Base-by-base conservation (phyloP, 2,113 vertebrate genomes). In the Entosphenus tridentatus region DNA sequence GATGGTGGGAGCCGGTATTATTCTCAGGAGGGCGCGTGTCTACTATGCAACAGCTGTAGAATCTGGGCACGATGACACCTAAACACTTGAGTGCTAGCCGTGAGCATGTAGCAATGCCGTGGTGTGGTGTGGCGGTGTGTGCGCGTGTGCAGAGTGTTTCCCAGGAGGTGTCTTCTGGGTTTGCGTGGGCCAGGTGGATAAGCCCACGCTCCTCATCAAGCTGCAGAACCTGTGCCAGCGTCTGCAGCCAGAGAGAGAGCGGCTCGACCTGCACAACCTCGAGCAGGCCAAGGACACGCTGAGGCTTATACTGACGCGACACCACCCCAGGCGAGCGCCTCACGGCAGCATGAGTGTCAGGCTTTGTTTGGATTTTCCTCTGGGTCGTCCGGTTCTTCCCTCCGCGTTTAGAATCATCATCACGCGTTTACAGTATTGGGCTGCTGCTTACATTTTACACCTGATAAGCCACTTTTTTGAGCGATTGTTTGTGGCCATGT, bases 261-360 rank as follows among this genome's bases (percentile, higher is more conserved):
- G 39, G 39, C 39, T 39, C 39, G 39, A 39, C 39, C 39, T 39
- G 39, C 39, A 39, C 39, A 39, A 39, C 39, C 39, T 89, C 56
- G 91, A 96, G 68, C 90, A 95, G 73, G 89, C 89, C 74, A 93
- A 87, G 77, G 93, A 98, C 72, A 84, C 88, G 21, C 82, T 98
- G 57, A 86, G 89, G 68, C 78, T 86, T 73, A 80, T 98, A 69
- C 84, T 90, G 78, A 76, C 93, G 21, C 86, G 77, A 69, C 83
- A 76, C 75, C 82, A 85, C 71, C 84, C 87, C n/a, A 87, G 86
- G 87, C 87, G 73, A 16, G 67, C 12, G 56, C 57, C 11, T 12
- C 67, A 17, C 13, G 10, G 11, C 56, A 56, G 55, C 11, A 21
- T 55, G 39, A 68, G n/a, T 21, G 13, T 55, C 12, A 56, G 67